Percentiles rank a stretch among this genome's conserved stretches.
phyloP scores from a whole-genome alignment of 2,113 vertebrate genomes.

The Pseudorhombus dupliciocellatus region DNA sequence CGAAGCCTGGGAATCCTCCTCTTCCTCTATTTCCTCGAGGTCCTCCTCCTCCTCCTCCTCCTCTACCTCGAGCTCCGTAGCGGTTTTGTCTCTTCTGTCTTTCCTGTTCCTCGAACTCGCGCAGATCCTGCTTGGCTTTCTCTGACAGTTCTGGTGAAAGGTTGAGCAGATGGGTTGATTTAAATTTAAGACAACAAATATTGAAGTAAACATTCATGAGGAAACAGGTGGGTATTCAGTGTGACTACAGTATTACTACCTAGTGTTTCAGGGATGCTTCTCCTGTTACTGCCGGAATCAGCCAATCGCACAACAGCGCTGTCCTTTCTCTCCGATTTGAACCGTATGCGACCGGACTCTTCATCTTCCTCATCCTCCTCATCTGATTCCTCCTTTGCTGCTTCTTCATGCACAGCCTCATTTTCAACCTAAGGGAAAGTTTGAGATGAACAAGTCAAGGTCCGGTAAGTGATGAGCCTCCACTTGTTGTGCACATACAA shows the following conservation, averaged over 20 bases:
- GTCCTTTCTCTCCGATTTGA: conserved; percentile 97
- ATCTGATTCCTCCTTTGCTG: conserved; percentile 92
- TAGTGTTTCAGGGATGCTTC: conserved; percentile 97
- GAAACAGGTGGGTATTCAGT: conserved; percentile 1
- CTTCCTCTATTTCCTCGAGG: conserved; percentile 80
- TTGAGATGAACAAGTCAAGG: not conserved
- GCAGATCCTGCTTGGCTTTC: conserved; percentile 92
- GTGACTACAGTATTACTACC: too few relatives aligned
- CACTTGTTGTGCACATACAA: too few relatives aligned
- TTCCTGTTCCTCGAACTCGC: conserved; percentile 92
- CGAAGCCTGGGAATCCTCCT: conserved; percentile 80
- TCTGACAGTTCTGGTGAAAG: conserved; percentile 89
- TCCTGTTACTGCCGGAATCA: conserved; percentile 88
- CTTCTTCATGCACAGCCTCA: conserved; percentile 83
- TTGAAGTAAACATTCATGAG: not conserved
- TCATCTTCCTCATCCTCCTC: conserved; percentile 91
- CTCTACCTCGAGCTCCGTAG: conserved; percentile 82
- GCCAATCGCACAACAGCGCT: conserved; percentile 90
- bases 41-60: conserved; percentile 52
- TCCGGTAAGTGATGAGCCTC: too few relatives aligned
- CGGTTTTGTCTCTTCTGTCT: conserved; percentile 89
- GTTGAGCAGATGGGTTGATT: not conserved
- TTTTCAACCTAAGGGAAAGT: conserved; percentile 79
- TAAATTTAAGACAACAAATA: not conserved
- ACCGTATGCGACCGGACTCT: conserved; percentile 90